Evolutionary conservation across 2,797 vertebrate genomes (phyloP), one percentile per base, ranked within the genome.

Genomic region (Galaxias olidus): DNA sequence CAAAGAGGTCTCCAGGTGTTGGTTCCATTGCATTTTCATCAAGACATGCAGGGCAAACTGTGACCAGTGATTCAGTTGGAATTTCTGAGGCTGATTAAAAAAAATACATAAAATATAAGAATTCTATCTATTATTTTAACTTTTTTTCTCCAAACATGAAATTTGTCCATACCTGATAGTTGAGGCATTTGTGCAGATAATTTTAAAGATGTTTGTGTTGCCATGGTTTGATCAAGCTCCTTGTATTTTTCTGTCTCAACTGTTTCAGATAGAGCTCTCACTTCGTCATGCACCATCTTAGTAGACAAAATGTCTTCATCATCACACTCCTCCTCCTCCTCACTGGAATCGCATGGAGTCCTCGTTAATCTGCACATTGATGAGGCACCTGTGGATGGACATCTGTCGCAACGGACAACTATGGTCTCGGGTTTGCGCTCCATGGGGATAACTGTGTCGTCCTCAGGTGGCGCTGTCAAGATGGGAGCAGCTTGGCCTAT

Each of bases 401-500:
- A 18, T 1, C 55, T 58, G n/a, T 63, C 50, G 18, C 11, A 15
- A 15, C 40, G 54, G 55, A 72, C 63, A 17, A 67, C 15, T 17
- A 67, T 63, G 44, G 44, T 44, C 41, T 54, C 60, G 4, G 66
- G 66, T 9, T 61, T 52, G 14, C 52, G 58, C 47, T 64, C 43
- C 19, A 52, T 61, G 48, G 59, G 58, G 63, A 75, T 40, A 13
- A 58, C 45, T 30, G 61, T 48, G 20, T 64, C 40, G 20, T 71
- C 45, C 4, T 63, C 53, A 19, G 57, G 15, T 1, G 69, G 57
- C 10, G 61, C 65, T 12, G 45, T 47, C 13, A 19, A 58, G 17
- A 67, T 43, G 8, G 63, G 14, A 15, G 59, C 41, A 14, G 45
- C 13, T 10, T 48, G 15, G 12, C 54, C 14, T n/a, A 42, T 20